Base-by-base conservation (phyloP, 2,113 vertebrate genomes). In the Leuciscus idus region DNA sequence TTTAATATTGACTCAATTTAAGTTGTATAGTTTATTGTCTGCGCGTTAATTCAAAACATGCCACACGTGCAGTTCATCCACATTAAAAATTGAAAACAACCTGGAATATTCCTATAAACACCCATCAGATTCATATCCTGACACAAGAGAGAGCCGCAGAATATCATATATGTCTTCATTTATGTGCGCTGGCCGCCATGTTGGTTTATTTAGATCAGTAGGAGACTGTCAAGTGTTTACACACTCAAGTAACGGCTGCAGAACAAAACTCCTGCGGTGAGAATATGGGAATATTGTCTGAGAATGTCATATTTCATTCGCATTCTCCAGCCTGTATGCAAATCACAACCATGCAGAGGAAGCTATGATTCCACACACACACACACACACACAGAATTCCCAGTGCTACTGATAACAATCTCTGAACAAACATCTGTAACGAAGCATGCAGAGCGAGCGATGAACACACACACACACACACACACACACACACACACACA, bases 401-500 rank as follows among this genome's bases (percentile, higher is more conserved):
- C 64, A 82, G 26, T 19, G 76, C 50, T 43, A 70, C 11, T 73
- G 84, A 88, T 79, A 74, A 62, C 87, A 88, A 84, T 92, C 85
- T 83, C 79, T 87, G 48, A 80, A 83, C 83, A 88, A 87, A 90
- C 43, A 85, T 62, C 79, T 84, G 77, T n/a, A 85, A 85, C 26
- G 26, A 88, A 78, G 36, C 85, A 80, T 43, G 75, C 72, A 88
- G 28, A 9, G 50, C 13, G 28, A 9, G 50, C 13, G 9, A 70
- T 66, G 61, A n/a, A 33, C 33, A 33, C 33, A 33, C 33, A 33
- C 80, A 86, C 30, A 89, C 80, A 26, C 26, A 39, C n/a, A 74
- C 85, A 79, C 82, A 84, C 88, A 88, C 83, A 79, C 77, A 85
- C 76, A 61, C 87, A 89, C 80, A 86, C 30, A 89, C 80, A 26